Conservation (phyloP, 2,888 invertebrate genomes). For the Dryomyza anilis region DNA sequence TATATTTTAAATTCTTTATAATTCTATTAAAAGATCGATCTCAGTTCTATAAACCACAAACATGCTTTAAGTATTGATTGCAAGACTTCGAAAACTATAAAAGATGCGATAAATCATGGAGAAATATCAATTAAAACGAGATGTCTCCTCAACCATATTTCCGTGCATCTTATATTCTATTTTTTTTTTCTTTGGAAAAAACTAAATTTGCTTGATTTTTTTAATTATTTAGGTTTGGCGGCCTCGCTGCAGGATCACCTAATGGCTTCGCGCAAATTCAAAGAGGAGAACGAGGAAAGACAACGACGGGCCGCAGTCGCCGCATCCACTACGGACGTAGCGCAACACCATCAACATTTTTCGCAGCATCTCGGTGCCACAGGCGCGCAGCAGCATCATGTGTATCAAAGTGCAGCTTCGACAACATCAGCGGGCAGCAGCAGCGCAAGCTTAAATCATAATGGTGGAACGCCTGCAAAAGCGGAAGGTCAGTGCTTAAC, state of each 20-base stretch:
- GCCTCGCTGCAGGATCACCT: constrained; percentile 83
- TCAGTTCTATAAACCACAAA: too few species aligned
- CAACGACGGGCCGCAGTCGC: constrained; percentile 55
- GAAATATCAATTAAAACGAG: too few species aligned
- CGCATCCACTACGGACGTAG: constrained; percentile 33
- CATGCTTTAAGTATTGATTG: too few species aligned
- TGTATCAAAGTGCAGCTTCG: constrained; percentile 28
- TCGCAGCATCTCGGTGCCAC: not conserved
- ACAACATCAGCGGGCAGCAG: constrained; percentile 24
- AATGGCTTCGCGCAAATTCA: constrained; percentile 69
- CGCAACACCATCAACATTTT: constrained; percentile 21
- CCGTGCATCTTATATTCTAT: too few species aligned
- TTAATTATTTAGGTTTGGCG: constrained; percentile 74
- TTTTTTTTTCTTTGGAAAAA: too few species aligned
- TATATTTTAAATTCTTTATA: too few species aligned
- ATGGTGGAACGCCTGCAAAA: constrained; percentile 52
- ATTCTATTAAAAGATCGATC: too few species aligned
- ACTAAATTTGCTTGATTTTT: too few species aligned
- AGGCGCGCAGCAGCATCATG: not conserved
- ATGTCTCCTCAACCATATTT: too few species aligned
- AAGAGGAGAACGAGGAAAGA: constrained; percentile 62
- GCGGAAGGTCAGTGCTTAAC: constrained; percentile 52
- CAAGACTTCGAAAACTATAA: too few species aligned
- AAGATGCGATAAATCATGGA: too few species aligned
- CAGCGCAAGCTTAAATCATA: constrained; percentile 33